Evolutionary conservation across 2,113 vertebrate species (phyloP).

Genomic region (Brevimyrus niger): DNA sequence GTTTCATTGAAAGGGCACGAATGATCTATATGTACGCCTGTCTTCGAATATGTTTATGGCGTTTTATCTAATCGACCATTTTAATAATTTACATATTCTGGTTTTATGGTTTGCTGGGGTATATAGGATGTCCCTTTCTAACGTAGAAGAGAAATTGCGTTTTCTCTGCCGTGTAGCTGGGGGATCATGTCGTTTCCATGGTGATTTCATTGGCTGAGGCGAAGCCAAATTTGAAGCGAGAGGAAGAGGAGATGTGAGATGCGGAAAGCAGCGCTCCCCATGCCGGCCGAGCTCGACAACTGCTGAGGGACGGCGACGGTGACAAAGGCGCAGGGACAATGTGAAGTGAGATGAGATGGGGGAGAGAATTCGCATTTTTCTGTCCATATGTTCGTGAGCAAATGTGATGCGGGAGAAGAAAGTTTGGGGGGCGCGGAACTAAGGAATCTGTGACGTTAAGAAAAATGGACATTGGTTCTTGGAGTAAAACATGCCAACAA

Average conservation of each 20-base stretch:
- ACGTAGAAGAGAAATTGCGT: not conserved
- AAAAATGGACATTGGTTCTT: conserved; percentile 11
- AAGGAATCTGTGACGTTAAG: not conserved
- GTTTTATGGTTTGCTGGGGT: not conserved
- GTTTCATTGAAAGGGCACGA: conserved; percentile 11
- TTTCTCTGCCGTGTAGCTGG: conserved; percentile 22
- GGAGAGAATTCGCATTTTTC: not conserved
- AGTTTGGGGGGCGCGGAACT: not conserved
- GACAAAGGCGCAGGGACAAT: conserved; percentile 6
- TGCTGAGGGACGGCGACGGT: not conserved
- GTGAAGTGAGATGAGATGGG: not conserved
- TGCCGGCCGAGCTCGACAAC: conserved; percentile 13
- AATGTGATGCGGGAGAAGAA: not conserved
- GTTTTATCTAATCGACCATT: not conserved
- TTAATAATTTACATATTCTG: not conserved
- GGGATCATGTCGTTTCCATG: conserved; percentile 32
- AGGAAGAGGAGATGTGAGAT: conserved; percentile 14
- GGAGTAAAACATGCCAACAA: not conserved
- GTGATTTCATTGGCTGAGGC: conserved; percentile 20
- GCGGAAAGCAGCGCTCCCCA: conserved; percentile 5
- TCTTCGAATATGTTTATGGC: not conserved
- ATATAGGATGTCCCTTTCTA: not conserved
- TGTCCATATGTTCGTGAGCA: not conserved
- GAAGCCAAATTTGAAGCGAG: conserved; percentile 19
- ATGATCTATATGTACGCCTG: not conserved